Evolutionary conservation across 1,140 invertebrate genomes (phyloP), one percentile per base, ranked within the genome.

Genomic region (Neodiprion virginianus): DNA sequence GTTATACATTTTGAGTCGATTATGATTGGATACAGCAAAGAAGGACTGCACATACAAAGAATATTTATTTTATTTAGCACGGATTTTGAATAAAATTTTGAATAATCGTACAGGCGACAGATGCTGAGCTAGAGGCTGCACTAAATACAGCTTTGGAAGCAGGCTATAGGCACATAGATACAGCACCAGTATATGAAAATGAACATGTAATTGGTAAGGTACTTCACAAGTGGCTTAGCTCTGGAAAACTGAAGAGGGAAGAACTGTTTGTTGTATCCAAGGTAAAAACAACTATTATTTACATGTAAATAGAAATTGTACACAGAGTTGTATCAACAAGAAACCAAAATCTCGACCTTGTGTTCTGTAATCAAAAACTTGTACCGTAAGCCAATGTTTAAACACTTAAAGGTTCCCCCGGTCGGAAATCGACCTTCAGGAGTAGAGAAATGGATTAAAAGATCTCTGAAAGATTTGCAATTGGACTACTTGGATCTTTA

Each of bases 111-210:
- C 72, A 91, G 90, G 86, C 89, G 72, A 85, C 77, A 21, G 89
- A 89, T 10, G 81, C 87, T 7, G 90, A 90, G 72, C 75, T 93
- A 3, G 89, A 90, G 81, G 78, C 76, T 49, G 91, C 92, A 11
- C 67, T 94, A 0, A 85, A 91, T 1, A 75, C 79, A 48, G 93
- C 93, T 9, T 81, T 94, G 21, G 89, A 91, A 78, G 86, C 87
- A 66, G 94, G 93, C 2, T 95, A 94, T 80, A 88, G 93, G 4
- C 93, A 93, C 73, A 92, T 95, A 53, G 94, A 95, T 80, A 91
- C 92, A 0, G 93, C 93, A 0, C 81, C 88, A 1, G 88, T 85
- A 3, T 94, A 94, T 78, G 82, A 89, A 65, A 94, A 94, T 79
- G 93, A 94, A 81, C 81, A 83, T 0, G 83, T 86, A 2, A 89